These are phyloP conservation scores for Pogonophryne albipinna DNA, from an alignment of 2,797 vertebrate genomes.

Conservation along the genomic window DNA sequence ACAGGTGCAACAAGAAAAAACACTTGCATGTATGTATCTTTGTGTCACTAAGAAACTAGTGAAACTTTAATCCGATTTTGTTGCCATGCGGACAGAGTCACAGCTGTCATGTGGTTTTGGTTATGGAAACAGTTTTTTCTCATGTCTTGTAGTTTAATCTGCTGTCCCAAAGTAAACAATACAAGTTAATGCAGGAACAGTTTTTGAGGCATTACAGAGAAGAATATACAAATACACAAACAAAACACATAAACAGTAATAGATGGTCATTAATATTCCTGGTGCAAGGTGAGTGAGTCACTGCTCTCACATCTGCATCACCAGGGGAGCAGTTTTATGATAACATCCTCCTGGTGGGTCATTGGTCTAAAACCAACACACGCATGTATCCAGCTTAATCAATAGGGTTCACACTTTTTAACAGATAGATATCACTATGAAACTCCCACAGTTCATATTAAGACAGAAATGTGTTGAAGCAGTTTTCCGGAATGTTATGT, in stretches of 20 bases:
- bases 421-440: too few species aligned
- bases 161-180: too few species aligned
- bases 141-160: too few species aligned
- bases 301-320: neutral
- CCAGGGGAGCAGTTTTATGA: too few species aligned
- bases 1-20: neutral
- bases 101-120: conserved; percentile 22
- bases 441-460: too few species aligned
- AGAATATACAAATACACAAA: conserved; percentile 33
- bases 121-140: neutral
- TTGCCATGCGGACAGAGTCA: neutral
- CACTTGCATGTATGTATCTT: neutral
- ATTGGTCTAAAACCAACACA: too few species aligned
- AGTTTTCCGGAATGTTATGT: too few species aligned
- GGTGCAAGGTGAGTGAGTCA: neutral
- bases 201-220: conserved; percentile 10
- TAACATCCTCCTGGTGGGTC: too few species aligned
- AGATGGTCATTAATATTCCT: neutral
- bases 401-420: too few species aligned
- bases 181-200: neutral
- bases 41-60: neutral
- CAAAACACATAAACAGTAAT: neutral
- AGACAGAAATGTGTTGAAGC: too few species aligned
- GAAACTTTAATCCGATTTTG: neutral
- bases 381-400: too few species aligned